These are phyloP conservation scores for Autographa gamma DNA, from an alignment of 2,888 invertebrate species.

Conservation along the genomic window DNA sequence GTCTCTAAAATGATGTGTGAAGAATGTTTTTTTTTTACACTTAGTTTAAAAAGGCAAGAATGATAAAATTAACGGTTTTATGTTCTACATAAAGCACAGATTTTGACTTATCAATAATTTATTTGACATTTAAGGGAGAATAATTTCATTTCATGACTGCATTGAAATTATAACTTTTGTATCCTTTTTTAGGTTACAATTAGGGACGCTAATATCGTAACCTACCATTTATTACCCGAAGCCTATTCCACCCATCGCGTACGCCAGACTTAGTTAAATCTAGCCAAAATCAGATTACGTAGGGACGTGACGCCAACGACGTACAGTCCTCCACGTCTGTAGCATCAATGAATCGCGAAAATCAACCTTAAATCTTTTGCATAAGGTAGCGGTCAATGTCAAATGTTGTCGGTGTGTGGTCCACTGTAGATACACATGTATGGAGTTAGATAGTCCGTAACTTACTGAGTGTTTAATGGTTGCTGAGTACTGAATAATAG, in stretches of 20 bases:
- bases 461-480: conserved; percentile 21
- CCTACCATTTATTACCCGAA: conserved; percentile 35
- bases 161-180: no score
- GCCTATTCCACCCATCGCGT: conserved; percentile 41
- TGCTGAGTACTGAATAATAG: conserved; percentile 10
- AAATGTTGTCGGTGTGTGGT: neutral
- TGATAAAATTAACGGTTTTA: no score
- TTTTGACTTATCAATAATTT: no score
- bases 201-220: conserved; percentile 10
- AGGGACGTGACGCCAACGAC: conserved; percentile 15
- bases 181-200: no score
- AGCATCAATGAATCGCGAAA: no score
- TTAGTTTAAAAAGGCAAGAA: no score
- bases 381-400: neutral
- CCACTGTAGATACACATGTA: conserved; percentile 11
- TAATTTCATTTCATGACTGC: no score
- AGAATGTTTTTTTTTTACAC: no score
- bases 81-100: no score
- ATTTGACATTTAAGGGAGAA: no score
- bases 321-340: neutral
- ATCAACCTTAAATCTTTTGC: neutral
- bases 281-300: conserved; percentile 48
- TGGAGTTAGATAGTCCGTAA: conserved; percentile 5
- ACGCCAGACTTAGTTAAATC: conserved; percentile 46
- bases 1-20: no score